phyloP scores from a whole-genome alignment of 1,140 invertebrate genomes.

The Anadara kagoshimensis region DNA sequence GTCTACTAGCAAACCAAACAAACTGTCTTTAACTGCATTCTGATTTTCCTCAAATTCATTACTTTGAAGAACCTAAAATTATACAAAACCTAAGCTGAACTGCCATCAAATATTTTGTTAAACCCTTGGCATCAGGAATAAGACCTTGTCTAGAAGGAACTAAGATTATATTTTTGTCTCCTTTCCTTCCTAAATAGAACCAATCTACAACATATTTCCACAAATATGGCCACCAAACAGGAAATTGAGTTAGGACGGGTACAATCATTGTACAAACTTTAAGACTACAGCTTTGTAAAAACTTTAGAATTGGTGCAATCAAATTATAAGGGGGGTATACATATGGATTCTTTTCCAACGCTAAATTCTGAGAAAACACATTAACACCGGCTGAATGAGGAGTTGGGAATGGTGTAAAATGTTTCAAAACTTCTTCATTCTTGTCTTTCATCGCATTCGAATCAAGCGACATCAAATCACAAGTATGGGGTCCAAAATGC shows the following conservation, averaged over 20 bases:
- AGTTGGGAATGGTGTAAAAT: background rate
- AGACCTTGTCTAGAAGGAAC: background rate
- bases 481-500: background rate
- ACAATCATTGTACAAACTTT: background rate
- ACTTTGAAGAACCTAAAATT: background rate
- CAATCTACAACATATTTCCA: background rate
- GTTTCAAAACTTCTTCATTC: background rate
- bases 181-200: background rate
- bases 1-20: too few species aligned
- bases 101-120: background rate
- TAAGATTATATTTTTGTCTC: background rate
- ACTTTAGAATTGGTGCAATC: background rate
- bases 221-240: background rate
- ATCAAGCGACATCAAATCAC: slow-evolving; percentile 7
- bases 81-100: background rate
- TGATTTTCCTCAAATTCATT: too few species aligned
- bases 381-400: background rate
- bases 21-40: too few species aligned
- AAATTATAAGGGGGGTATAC: background rate
- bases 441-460: slow-evolving; percentile 2
- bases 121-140: background rate
- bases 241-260: background rate
- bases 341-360: background rate
- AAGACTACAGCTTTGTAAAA: background rate
- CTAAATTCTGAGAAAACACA: background rate